Evolutionary conservation across 1,140 invertebrate species (phyloP), one percentile per base, ranked within the genome.

Genomic region (Antheraea mylitta): DNA sequence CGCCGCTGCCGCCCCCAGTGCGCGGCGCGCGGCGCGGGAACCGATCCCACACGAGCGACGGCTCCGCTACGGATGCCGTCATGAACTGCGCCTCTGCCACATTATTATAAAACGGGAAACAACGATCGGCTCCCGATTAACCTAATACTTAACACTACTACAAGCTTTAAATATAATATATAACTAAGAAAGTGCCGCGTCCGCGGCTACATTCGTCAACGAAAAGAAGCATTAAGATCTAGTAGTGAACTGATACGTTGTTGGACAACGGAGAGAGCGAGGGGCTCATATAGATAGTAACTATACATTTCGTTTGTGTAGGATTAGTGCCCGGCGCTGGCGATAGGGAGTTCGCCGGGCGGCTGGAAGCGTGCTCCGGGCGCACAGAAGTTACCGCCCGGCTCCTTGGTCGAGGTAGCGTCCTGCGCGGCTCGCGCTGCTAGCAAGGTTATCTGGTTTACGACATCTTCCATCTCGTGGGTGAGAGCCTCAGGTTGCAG

Each of bases 391-490:
- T 91, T 93, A 59, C 93, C 92, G 81, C 93, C 93, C 53, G 92
- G 83, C 67, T 93, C 91, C 71, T 91, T 89, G 11, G 82, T 79
- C 11, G 85, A 73, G 7, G 86, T 78, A 18, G 92, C 70, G 70
- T 94, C 93, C 77, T 94, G 93, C 30, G 94, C 94, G 6, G 96
- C 95, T 67, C 95, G 93, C 3, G 96, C 95, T 1, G 96, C 96
- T 76, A 97, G 87, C 38, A 96, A 92, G 36, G 96, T 96, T 71
- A 97, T 96, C 90, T 96, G 96, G 83, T 96, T 96, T 37, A 96
- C 96, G 63, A 96, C 96, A 85, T 96, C 95, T 83, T 96, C 96
- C 95, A 96, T 96, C 83, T 96, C 95, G 88, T 96, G 95, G 53
- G 94, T 94, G 3, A 97, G 92, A n/a, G 93, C 95, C 69, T 93